Evolutionary conservation across 2,888 invertebrate species (phyloP), one percentile per base, ranked within the genome.

Genomic region (Acronicta leporina): DNA sequence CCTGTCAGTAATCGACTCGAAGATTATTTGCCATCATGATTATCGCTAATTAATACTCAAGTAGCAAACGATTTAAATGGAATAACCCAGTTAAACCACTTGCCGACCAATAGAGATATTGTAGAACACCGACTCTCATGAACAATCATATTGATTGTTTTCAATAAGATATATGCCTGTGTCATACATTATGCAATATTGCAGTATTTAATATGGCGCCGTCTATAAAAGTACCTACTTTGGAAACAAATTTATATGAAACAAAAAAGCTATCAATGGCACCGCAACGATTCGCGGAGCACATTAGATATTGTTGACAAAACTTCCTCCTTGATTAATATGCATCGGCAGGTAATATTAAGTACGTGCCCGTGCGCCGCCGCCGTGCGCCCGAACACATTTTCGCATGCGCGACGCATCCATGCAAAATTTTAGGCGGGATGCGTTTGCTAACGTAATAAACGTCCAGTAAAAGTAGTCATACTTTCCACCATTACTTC

Each of bases 271-370:
- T 89, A 90, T 93, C 92, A 94, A 92, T 92, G 84, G 86, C 70
- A 85, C 94, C 94, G 94, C 92, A 68, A 77, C 68, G 83, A 80
- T 87, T 87, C 88, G 85, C 85, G 73, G 89, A 89, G 91, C 90
- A 91, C 93, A 94, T 94, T 94, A 94, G 92, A 92, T 94, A 94
- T 94, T 94, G 92, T 94, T 93, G 87, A 93, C 94, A 94, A 94
- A 93, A 93, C 94, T 94, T 94, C 94, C 94, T 94, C 85, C 87
- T 88, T 79, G 68, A 93, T 94, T 92, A 92, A 92, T 94, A 94
- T 94, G 92, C 94, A 93, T 93, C 92, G 85, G 76, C 91, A 90
- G 92, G 92, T 92, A 92, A 92, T 90, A 86, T 89, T 82, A 86
- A 75, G 89, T 82, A 94, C 93, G 94, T 94, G 94, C 79, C 64